A percentile compares a stretch with the other conserved stretches of the same genome.
These are phyloP conservation scores for Xenentodon cancila DNA, from an alignment of 2,797 vertebrate species.

Conservation along the genomic window DNA sequence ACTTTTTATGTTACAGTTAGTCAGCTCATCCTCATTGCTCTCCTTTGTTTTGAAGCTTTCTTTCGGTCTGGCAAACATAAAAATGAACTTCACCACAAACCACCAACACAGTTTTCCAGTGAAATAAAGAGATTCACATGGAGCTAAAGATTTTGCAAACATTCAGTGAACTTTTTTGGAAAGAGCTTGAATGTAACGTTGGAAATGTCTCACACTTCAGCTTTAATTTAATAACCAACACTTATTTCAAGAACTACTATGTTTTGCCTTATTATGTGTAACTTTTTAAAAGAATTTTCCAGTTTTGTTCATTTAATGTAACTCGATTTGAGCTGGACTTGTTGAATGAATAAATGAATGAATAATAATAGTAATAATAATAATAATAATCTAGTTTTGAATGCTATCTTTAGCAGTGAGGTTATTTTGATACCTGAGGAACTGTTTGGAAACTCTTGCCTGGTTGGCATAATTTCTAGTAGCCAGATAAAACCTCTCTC, in stretches of 20 bases:
- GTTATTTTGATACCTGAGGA: slow-evolving; percentile 27
- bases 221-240: neutral
- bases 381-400: slow-evolving; percentile 7
- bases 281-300: neutral
- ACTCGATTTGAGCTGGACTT: slow-evolving; percentile 31
- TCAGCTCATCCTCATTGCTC: neutral
- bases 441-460: slow-evolving; percentile 24
- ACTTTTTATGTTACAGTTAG: neutral
- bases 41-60: neutral
- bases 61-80: neutral
- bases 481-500: slow-evolving; percentile 87
- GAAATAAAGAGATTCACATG: neutral
- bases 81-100: neutral
- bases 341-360: slow-evolving; percentile 15
- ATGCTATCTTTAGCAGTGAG: slow-evolving; percentile 7
- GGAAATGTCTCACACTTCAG: neutral
- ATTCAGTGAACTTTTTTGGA: neutral
- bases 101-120: neutral
- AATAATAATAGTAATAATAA: slow-evolving; percentile 5
- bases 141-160: too few species aligned
- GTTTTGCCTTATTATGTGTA: neutral
- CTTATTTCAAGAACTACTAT: too few species aligned
- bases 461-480: slow-evolving; percentile 23
- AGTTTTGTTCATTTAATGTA: neutral
- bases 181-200: slow-evolving; percentile 1